These are phyloP conservation scores for Nothoprocta perdicaria DNA, from an alignment of 2,113 vertebrate genomes.

Conservation along the genomic window DNA sequence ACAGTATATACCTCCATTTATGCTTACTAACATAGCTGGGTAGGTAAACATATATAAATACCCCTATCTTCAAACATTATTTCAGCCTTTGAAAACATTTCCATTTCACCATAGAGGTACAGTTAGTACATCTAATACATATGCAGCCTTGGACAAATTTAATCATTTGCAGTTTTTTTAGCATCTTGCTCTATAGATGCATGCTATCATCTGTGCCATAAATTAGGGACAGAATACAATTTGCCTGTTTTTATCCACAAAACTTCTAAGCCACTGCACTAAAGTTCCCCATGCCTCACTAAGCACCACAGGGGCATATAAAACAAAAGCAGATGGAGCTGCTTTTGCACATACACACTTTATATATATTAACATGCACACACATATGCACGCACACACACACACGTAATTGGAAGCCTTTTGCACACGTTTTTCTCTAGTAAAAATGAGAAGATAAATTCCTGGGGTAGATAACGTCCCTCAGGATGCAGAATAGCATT, in stretches of 20 bases:
- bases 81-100: not conserved
- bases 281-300: slow-evolving; percentile 38
- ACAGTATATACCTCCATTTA: not conserved
- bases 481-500: not conserved
- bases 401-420: not conserved
- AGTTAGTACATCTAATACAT: not conserved
- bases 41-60: not conserved
- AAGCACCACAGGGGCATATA: slow-evolving; percentile 18
- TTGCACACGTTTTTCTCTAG: not conserved
- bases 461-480: not conserved
- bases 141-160: not conserved
- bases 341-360: not conserved
- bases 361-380: not conserved
- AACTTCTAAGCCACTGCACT: slow-evolving; percentile 56
- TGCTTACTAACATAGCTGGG: not conserved
- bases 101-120: not conserved
- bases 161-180: rapidly evolving
- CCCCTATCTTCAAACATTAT: not conserved
- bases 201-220: not conserved
- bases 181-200: not conserved
- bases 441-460: slow-evolving; percentile 1
- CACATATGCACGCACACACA: not conserved
- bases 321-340: slow-evolving; percentile 52
- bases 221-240: not conserved
- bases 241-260: not conserved